Conservation (phyloP, 2,797 vertebrate species). For the Trematocara caparti region DNA sequence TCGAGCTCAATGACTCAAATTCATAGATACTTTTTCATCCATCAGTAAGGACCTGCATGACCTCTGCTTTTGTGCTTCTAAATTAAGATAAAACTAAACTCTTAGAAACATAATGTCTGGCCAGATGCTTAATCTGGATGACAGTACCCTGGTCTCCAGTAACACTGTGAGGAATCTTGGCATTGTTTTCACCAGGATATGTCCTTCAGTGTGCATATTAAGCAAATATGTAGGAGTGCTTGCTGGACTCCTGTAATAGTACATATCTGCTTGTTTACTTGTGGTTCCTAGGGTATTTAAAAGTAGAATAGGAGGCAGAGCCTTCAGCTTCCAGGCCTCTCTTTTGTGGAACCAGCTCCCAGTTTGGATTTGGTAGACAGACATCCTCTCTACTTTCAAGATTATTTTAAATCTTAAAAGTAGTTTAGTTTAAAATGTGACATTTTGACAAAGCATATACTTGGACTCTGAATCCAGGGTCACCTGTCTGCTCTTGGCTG, state of each 20-base stretch:
- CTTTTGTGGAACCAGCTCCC: neutral
- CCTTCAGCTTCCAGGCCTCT: neutral
- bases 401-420: neutral
- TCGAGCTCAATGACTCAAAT: neutral
- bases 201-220: neutral
- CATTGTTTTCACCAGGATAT: neutral
- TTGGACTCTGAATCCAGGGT: neutral
- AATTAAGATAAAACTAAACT: neutral
- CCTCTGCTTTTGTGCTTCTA: neutral
- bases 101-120: neutral
- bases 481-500: neutral
- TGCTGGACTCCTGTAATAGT: neutral
- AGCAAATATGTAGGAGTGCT: neutral
- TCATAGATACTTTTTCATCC: neutral
- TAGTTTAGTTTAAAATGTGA: neutral
- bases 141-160: neutral
- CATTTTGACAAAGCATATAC: neutral
- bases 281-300: neutral
- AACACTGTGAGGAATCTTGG: neutral
- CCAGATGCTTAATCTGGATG: neutral
- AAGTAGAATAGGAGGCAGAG: neutral
- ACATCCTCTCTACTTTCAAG: neutral
- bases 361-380: neutral
- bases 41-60: neutral
- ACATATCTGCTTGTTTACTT: neutral